phyloP scores from a whole-genome alignment of 2,113 vertebrate genomes.

The Notothenia coriiceps region DNA sequence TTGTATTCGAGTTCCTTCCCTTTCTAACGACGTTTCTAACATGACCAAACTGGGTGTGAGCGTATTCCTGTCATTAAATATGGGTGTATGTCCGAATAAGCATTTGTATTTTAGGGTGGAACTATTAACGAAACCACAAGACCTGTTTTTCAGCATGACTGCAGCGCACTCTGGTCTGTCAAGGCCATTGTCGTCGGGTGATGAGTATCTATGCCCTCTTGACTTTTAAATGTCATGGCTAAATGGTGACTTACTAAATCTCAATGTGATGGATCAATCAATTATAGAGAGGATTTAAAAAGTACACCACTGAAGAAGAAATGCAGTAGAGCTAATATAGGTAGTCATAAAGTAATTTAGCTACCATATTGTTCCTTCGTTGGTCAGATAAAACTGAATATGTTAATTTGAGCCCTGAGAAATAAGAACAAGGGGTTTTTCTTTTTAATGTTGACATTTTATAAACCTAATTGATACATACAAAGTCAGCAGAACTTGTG shows the following conservation, averaged over 20 bases:
- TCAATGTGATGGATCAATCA: background rate
- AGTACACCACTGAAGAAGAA: background rate
- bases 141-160: conserved; percentile 41
- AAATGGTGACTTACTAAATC: background rate
- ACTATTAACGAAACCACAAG: conserved; percentile 25
- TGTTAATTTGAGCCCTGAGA: background rate
- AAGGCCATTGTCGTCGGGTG: conserved; percentile 18
- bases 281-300: background rate
- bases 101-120: conserved; percentile 39
- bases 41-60: conserved; percentile 35
- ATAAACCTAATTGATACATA: background rate
- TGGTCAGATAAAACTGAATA: background rate
- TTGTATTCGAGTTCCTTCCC: no score
- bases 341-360: background rate
- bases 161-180: background rate
- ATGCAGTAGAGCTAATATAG: background rate
- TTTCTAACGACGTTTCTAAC: conserved; percentile 21
- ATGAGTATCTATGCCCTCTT: background rate
- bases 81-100: conserved; percentile 25
- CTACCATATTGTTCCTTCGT: no score
- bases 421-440: background rate
- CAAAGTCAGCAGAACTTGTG: background rate
- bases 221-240: conserved; percentile 15
- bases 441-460: background rate
- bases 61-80: conserved; percentile 22